Evolutionary conservation across 2,797 vertebrate genomes (phyloP).

Genomic region (Myripristis murdjan): DNA sequence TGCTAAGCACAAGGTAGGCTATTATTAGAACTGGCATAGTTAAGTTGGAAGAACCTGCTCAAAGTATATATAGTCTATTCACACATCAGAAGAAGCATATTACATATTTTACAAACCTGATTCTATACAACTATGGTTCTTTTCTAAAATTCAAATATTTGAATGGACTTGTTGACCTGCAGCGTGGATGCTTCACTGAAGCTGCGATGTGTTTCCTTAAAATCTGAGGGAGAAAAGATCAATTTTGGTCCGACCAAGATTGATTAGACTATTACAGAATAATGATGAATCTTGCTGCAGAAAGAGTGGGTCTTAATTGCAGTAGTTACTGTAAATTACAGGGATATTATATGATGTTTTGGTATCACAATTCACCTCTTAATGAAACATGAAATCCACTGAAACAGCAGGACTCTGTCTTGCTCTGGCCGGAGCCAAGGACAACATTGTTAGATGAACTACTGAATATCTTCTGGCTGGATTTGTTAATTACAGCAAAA

Average conservation of each 20-base stretch:
- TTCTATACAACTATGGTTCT: constrained; percentile 7
- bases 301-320: constrained; percentile 42
- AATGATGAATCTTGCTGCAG: constrained; percentile 40
- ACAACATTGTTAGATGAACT: constrained; percentile 36
- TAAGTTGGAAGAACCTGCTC: constrained; percentile 5
- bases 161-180: neutral
- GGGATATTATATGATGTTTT: constrained; percentile 46
- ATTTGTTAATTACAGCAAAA: neutral
- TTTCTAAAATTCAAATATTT: no score
- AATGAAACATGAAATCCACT: constrained; percentile 32
- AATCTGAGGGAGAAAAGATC: constrained; percentile 36
- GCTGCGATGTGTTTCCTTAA: constrained; percentile 14
- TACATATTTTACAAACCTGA: constrained; percentile 13
- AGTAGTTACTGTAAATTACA: constrained; percentile 56
- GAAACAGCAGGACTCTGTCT: constrained; percentile 30
- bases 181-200: constrained; percentile 7
- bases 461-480: neutral
- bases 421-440: constrained; percentile 35
- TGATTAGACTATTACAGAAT: constrained; percentile 59
- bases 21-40: constrained; percentile 14
- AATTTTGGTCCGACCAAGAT: constrained; percentile 51
- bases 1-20: neutral
- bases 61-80: constrained; percentile 4
- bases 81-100: constrained; percentile 6
- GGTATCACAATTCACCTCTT: constrained; percentile 31